A percentile compares a stretch with the other conserved stretches of the same genome.
Evolutionary conservation across 1,140 invertebrate genomes (phyloP).

Genomic region (Pomacea maculata): DNA sequence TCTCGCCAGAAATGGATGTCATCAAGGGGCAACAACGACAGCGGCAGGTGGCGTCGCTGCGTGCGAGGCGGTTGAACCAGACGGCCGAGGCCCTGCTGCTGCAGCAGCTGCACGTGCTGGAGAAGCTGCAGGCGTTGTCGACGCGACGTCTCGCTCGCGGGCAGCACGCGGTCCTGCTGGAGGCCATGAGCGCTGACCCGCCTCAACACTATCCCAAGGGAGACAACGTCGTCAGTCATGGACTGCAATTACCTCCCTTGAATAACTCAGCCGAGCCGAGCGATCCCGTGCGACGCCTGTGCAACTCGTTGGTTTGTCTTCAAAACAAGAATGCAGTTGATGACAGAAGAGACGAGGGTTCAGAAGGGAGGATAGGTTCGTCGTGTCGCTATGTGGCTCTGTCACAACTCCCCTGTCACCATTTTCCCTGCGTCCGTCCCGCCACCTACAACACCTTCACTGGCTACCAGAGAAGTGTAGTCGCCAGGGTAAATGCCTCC

Average conservation of each 20-base stretch:
- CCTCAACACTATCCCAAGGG: neutral
- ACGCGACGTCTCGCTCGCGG: constrained; percentile 2
- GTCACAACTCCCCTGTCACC: constrained; percentile 9
- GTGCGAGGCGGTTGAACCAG: constrained; percentile 21
- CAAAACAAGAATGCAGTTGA: neutral
- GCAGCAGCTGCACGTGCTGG: constrained; percentile 8
- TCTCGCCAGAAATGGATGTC: neutral
- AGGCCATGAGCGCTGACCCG: neutral
- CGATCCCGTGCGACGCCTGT: neutral
- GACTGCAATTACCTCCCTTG: neutral
- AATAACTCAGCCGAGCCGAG: neutral
- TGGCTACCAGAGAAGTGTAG: neutral
- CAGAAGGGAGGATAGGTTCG: neutral
- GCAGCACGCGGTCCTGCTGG: constrained; percentile 9
- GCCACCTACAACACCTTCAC: constrained; percentile 25
- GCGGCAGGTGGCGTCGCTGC: constrained; percentile 11
- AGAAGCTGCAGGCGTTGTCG: neutral
- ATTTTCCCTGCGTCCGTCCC: constrained; percentile 29
- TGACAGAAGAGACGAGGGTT: neutral
- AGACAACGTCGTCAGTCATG: neutral
- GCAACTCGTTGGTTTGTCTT: too few species aligned
- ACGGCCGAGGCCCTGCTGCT: constrained; percentile 10
- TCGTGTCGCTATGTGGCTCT: constrained; percentile 14
- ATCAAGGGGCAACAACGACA: neutral
- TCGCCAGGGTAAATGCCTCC: too few species aligned